phyloP scores from a whole-genome alignment of 2,888 invertebrate species.

The Eupithecia pulchellata region DNA sequence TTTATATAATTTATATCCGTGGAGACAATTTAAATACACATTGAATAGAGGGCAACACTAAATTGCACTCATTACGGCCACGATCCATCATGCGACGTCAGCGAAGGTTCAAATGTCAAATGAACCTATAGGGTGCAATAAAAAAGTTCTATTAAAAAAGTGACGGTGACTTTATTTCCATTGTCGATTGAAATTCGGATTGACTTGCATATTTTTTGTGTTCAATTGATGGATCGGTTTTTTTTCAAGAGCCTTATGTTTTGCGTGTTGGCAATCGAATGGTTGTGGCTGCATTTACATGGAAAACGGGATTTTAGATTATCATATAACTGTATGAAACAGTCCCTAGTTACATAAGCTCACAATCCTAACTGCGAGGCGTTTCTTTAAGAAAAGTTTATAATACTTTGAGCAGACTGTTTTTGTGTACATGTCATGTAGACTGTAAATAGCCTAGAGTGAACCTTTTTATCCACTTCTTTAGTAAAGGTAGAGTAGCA shows the following conservation, averaged over 20 bases:
- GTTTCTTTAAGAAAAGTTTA: neutral
- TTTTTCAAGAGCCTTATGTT: conserved; percentile 71
- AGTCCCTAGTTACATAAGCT: neutral
- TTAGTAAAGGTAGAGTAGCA: too few relatives aligned
- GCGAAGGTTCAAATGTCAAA: conserved; percentile 85
- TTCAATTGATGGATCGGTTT: conserved; percentile 85
- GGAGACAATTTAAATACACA: conserved; percentile 63
- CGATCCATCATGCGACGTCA: conserved; percentile 84
- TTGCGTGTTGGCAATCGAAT: conserved; percentile 70
- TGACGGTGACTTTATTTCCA: conserved; percentile 85
- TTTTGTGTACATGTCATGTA: too few relatives aligned
- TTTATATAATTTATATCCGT: too few relatives aligned
- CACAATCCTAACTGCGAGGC: neutral
- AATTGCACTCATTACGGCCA: conserved; percentile 84
- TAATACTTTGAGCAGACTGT: neutral
- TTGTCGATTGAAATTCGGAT: conserved; percentile 84
- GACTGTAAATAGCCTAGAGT: too few relatives aligned
- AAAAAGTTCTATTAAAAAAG: conserved; percentile 85
- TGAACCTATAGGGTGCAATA: conserved; percentile 82
- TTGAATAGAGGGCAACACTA: conserved; percentile 76
- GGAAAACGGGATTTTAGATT: neutral
- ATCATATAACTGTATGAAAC: neutral
- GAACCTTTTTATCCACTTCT: too few relatives aligned
- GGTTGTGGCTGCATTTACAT: conserved; percentile 49
- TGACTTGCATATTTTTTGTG: conserved; percentile 86